Base-by-base conservation (phyloP, 1,140 invertebrate genomes). In the Neotoxoptera formosana region DNA sequence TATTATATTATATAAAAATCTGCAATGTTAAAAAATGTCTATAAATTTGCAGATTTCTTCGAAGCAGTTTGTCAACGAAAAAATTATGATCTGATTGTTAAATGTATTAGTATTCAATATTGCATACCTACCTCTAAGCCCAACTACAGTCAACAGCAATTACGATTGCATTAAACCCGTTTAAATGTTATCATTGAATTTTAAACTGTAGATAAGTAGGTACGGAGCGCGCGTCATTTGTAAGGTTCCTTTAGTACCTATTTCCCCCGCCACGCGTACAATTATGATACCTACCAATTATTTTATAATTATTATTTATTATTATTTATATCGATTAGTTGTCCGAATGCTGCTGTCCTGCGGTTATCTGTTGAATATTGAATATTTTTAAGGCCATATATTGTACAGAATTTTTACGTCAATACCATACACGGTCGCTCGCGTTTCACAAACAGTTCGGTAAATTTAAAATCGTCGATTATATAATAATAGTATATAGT, bases 101-200 rank as follows among this genome's bases (percentile, higher is more conserved):
- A n/a, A n/a, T 20, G 17, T n/a, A n/a, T n/a, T n/a, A n/a, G n/a
- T n/a, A n/a, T n/a, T n/a, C 17, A 76, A 17, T 7, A 6, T 20
- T 17, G 17, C 6, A n/a, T 48, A 48, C 7, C 47, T 48, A 48
- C 7, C 47, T 14, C 14, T 9, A 9, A 48, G 7, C 47, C 3
- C 14, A 9, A 48, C 4, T 51, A 53, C 51, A 23, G 51, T 23
- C 30, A 7, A 76, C 30, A 17, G 30, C 17, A 34, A 76, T n/a
- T 76, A 76, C 17, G 17, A 67, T 76, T 76, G 60, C 60, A 76
- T 76, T 34, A 34, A 14, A 76, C 60, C n/a, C 60, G n/a, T n/a
- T 76, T n/a, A 76, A 76, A 76, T 34, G n/a, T 76, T 76, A 76
- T 76, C 60, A n/a, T 76, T n/a, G 30, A 76, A 76, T 76, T 76